Conservation (phyloP, 2,888 invertebrate genomes). For the Tuberolachnus salignus region DNA sequence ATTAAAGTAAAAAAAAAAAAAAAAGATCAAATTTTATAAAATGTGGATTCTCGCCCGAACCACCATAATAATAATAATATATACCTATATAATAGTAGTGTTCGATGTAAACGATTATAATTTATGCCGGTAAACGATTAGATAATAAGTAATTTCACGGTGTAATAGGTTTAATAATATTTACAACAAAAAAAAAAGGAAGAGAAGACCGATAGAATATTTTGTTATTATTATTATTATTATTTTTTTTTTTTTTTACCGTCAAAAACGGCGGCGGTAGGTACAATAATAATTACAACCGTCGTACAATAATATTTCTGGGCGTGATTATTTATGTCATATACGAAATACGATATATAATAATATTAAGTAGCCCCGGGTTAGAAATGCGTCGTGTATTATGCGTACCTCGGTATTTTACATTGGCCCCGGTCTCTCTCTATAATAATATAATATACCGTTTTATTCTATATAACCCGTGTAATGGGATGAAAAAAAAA, state of each 20-base stretch:
- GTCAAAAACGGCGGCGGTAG: background rate
- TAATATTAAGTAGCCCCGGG: slow-evolving; percentile 20
- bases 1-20: too few relatives aligned
- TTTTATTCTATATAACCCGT: background rate
- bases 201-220: background rate
- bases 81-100: too few relatives aligned
- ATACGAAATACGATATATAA: too few relatives aligned
- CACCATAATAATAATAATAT: too few relatives aligned
- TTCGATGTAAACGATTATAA: slow-evolving; percentile 14
- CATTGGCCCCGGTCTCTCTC: slow-evolving; percentile 11
- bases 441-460: background rate
- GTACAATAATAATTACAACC: slow-evolving; percentile 29
- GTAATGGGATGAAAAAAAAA: background rate
- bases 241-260: slow-evolving; percentile 16
- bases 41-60: too few relatives aligned
- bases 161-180: slow-evolving; percentile 21
- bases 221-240: too few relatives aligned
- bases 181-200: slow-evolving; percentile 24
- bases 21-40: too few relatives aligned
- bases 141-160: slow-evolving; percentile 36
- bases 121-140: background rate
- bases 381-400: background rate
- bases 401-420: slow-evolving; percentile 31
- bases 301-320: slow-evolving; percentile 8
- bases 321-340: slow-evolving; percentile 45